Conservation (phyloP, 2,797 vertebrate species). For the Hafferia zeledoni region DNA sequence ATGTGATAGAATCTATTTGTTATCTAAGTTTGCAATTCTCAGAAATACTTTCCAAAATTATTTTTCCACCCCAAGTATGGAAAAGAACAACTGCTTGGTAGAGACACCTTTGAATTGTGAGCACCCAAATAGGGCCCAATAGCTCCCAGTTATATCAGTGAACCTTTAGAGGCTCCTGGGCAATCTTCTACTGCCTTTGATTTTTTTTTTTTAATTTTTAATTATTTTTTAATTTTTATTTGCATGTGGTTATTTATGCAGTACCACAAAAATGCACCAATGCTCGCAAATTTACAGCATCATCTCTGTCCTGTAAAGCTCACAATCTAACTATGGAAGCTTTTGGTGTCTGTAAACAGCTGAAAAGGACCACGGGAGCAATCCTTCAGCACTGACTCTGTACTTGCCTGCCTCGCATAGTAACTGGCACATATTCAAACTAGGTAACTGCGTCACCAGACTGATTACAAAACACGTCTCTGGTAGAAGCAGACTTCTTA, state of each 20-base stretch:
- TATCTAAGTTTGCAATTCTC: background rate
- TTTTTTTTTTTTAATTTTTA: no score
- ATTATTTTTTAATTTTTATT: background rate
- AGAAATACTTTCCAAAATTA: background rate
- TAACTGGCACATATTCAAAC: background rate
- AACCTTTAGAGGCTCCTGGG: background rate
- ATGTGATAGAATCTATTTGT: background rate
- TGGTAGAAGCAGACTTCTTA: background rate
- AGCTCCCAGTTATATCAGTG: rapidly evolving
- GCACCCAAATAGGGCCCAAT: background rate
- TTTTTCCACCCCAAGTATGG: background rate
- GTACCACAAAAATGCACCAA: background rate
- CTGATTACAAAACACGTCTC: background rate
- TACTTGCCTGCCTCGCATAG: background rate
- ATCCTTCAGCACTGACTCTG: background rate
- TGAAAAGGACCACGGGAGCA: background rate
- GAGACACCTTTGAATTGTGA: background rate
- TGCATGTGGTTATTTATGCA: background rate
- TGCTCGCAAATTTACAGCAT: background rate
- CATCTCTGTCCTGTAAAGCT: background rate
- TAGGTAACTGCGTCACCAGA: background rate
- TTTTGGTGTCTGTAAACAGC: background rate
- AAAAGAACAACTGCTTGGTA: background rate
- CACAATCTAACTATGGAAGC: background rate
- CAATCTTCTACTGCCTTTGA: background rate